Conservation (phyloP, 2,113 vertebrate genomes). For the Campylomormyrus numenius region DNA sequence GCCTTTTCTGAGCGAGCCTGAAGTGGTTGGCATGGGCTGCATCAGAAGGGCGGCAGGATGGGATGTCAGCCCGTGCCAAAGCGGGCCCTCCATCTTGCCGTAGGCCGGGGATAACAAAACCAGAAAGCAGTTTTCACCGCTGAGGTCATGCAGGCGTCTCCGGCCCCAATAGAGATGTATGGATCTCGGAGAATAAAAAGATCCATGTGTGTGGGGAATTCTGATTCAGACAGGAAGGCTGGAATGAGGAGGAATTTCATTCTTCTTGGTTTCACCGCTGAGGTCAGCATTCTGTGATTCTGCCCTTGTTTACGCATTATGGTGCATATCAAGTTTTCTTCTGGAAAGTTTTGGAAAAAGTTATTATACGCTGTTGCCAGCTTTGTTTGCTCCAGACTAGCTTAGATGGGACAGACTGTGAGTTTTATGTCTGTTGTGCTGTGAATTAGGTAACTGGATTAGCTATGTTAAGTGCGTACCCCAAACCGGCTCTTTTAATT, state of each 20-base stretch:
- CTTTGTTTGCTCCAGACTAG: background rate
- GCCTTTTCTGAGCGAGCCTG: background rate
- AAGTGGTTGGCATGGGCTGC: background rate
- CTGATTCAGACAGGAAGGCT: background rate
- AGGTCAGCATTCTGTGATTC: background rate
- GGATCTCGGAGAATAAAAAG: background rate
- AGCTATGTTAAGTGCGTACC: background rate
- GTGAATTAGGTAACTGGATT: constrained; percentile 1
- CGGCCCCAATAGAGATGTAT: background rate
- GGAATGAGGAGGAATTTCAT: background rate
- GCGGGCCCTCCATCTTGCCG: background rate
- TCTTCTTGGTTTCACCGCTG: background rate
- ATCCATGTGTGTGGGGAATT: background rate
- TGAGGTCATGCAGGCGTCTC: constrained; percentile 3
- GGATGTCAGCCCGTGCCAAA: background rate
- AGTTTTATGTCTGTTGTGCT: background rate
- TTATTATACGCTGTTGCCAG: background rate
- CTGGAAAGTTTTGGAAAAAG: background rate
- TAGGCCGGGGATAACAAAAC: background rate
- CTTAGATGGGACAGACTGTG: background rate
- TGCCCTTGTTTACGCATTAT: background rate
- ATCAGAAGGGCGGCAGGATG: background rate
- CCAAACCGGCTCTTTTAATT: background rate
- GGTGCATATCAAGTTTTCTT: background rate
- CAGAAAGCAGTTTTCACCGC: constrained; percentile 1